Percentiles rank a stretch among this genome's conserved stretches.
Evolutionary conservation across 2,113 vertebrate species (phyloP).

Genomic region (Pan troglodytes): DNA sequence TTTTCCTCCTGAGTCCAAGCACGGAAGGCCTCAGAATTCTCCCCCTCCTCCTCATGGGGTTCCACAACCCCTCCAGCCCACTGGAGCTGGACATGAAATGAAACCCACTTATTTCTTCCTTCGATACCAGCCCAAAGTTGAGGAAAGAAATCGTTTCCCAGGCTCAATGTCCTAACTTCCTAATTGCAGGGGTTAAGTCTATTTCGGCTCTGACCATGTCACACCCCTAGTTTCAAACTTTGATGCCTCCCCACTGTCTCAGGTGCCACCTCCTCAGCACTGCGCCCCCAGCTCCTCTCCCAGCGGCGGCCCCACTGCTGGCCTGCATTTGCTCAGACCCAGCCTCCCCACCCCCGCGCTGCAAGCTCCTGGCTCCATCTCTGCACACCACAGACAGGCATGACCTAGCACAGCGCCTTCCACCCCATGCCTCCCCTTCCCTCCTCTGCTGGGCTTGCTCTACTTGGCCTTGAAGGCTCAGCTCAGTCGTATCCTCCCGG

Average conservation of each 20-base stretch:
- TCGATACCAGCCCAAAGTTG: neutral
- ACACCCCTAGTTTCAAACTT: neutral
- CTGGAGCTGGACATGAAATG: neutral
- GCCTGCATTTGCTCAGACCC: neutral
- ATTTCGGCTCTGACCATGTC: neutral
- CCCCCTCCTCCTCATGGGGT: fast-evolving
- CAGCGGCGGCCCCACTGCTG: fast-evolving
- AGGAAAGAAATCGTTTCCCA: neutral
- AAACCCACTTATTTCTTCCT: conserved; percentile 1
- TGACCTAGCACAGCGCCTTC: neutral
- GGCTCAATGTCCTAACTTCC: neutral
- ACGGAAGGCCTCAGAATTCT: neutral
- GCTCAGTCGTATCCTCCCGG: neutral
- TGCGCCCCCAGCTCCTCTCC: fast-evolving
- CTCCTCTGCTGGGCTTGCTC: neutral
- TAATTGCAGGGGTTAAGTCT: neutral
- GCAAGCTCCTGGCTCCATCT: fast-evolving
- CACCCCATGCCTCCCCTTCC: neutral
- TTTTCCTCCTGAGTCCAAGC: neutral
- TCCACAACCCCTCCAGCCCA: neutral
- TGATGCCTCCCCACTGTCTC: neutral
- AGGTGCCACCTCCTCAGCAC: neutral
- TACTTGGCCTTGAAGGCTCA: neutral
- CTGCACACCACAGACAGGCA: fast-evolving
- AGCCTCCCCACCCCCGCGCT: fast-evolving